These are phyloP conservation scores for Corythornis vintsioides DNA, from an alignment of 2,113 vertebrate genomes.

Conservation along the genomic window DNA sequence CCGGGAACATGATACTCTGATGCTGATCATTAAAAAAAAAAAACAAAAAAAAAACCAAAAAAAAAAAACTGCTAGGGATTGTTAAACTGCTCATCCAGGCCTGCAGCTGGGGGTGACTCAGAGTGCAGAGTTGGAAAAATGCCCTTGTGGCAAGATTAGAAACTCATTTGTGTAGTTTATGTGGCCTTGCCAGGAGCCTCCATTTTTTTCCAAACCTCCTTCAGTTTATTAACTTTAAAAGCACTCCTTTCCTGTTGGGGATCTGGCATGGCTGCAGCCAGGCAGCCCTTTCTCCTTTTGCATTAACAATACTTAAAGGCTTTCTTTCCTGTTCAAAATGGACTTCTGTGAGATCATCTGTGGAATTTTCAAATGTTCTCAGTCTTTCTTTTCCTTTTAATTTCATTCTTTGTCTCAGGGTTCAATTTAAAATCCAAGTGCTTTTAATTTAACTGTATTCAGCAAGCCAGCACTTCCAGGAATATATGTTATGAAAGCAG, in stretches of 20 bases:
- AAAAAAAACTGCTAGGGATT: conserved; percentile 56
- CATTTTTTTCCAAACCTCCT: conserved; percentile 78
- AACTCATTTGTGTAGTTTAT: conserved; percentile 73
- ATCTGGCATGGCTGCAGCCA: conserved; percentile 56
- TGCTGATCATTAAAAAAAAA: conserved; percentile 73
- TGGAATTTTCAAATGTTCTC: conserved; percentile 69
- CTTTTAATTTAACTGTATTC: conserved; percentile 76
- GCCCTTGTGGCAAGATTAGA: conserved; percentile 74
- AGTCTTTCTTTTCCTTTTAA: conserved; percentile 50
- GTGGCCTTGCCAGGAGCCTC: conserved; percentile 80
- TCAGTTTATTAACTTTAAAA: conserved; percentile 85
- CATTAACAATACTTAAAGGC: conserved; percentile 53
- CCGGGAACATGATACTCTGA: conserved; percentile 77
- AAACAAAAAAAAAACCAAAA: not conserved
- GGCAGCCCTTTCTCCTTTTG: conserved; percentile 42
- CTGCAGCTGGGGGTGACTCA: conserved; percentile 81
- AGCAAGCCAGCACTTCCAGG: conserved; percentile 78
- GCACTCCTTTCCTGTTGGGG: conserved; percentile 72
- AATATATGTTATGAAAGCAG: conserved; percentile 83
- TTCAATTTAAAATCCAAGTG: conserved; percentile 77
- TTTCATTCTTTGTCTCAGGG: conserved; percentile 62
- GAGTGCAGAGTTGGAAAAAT: conserved; percentile 71
- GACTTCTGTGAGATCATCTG: conserved; percentile 78
- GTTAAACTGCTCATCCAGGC: conserved; percentile 79
- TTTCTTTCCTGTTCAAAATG: conserved; percentile 58